Percentiles rank a stretch among this genome's conserved stretches.
phyloP scores from a whole-genome alignment of 2,888 invertebrate species.

The Eudasyphora cyanicolor region DNA sequence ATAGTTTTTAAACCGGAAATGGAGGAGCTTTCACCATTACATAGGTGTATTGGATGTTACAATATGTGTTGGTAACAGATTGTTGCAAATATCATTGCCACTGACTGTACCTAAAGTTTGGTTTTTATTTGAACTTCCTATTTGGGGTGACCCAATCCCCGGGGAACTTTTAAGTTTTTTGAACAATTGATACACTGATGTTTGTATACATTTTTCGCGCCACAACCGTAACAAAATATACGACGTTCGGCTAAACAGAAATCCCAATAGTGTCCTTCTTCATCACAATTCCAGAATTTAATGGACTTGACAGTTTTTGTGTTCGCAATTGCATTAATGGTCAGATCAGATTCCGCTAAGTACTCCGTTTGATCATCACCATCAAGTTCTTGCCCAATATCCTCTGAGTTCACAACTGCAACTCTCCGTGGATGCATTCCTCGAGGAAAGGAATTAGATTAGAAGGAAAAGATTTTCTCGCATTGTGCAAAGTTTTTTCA shows the following conservation, averaged over 20 bases:
- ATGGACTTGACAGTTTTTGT: not conserved
- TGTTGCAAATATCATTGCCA: not conserved
- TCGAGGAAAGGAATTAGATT: no score
- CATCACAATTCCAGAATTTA: conserved; percentile 43
- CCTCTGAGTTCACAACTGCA: not conserved
- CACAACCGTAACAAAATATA: conserved; percentile 27
- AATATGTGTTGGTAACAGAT: no score
- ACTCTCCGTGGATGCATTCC: no score
- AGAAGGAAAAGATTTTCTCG: not conserved
- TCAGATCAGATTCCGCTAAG: not conserved
- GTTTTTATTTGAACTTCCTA: not conserved
- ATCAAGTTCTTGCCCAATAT: no score
- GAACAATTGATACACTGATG: conserved; percentile 35
- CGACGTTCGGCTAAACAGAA: not conserved
- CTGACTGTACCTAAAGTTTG: not conserved
- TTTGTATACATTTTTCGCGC: conserved; percentile 33
- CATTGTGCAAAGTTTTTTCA: not conserved
- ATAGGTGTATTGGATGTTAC: no score
- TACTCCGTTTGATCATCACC: no score
- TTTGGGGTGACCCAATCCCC: no score
- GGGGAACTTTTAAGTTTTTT: conserved; percentile 1
- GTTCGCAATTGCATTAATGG: not conserved
- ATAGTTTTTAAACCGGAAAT: no score
- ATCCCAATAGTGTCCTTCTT: conserved; percentile 38
- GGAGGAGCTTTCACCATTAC: no score